Evolutionary conservation across 2,797 vertebrate genomes (phyloP), one percentile per base, ranked within the genome.

Genomic region (Brachymystax lenok): DNA sequence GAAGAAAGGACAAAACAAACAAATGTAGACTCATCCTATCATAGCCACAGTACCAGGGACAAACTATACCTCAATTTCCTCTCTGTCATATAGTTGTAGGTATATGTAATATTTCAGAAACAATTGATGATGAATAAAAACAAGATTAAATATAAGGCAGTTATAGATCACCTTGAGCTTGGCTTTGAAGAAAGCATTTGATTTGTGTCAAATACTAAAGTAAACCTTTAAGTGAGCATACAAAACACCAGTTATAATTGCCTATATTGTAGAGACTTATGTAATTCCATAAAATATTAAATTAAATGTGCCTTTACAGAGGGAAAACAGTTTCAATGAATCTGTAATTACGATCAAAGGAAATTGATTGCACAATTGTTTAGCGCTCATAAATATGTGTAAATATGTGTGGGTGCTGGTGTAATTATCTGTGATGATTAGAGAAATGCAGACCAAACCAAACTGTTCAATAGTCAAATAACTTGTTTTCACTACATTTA

Each of bases 271-370:
- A 10, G 74, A 79, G 27, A 71, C 52, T 56, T 30, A 71, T 81
- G 77, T 77, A 76, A 74, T 78, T 46, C 52, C 72, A 82, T 84
- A 81, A 85, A 83, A 82, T 75, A 75, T 81, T 77, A 69, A 83
- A 79, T 81, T 35, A 13, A 5, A 40, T n/a, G 69, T 71, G 56
- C 64, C n/a, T 21, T 79, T 74, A 52, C 5, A n/a, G 52, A 74
- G 75, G 75, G 51, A 30, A 63, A 82, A 84, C 78, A 24, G 52
- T 80, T 77, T 28, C 77, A 77, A 77, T 74, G 40, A 33, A 77
- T 79, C 50, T 80, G 68, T 73, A 83, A 84, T 79, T 79, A 77
- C 71, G 59, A 77, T 74, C 13, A 73, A 24, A 66, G 73, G 75
- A 73, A 84, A 72, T 59, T 69, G 66, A 83, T 72, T 69, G 59